A percentile compares a stretch with the other conserved stretches of the same genome.
These are phyloP conservation scores for Monochamus alternatus DNA, from an alignment of 2,888 invertebrate genomes.

Conservation along the genomic window DNA sequence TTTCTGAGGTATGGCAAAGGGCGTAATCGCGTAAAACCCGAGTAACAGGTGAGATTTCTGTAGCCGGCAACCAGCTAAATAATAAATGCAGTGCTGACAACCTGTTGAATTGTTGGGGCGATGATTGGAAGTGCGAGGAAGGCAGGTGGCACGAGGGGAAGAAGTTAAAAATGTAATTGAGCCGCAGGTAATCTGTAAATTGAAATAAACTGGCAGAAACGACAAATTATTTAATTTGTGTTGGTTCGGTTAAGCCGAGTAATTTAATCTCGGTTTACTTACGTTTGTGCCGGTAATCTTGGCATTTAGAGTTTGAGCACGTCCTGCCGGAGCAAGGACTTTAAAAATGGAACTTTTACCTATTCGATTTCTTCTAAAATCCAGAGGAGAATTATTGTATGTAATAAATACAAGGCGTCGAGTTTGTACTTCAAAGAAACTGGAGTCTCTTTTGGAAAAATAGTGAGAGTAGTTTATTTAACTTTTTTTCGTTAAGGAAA, in stretches of 20 bases:
- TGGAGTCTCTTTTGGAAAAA: no score
- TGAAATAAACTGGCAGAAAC: conserved; percentile 60
- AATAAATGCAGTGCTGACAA: conserved; percentile 64
- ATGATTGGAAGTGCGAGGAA: conserved; percentile 35
- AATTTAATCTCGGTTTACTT: conserved; percentile 56
- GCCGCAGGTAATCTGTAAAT: conserved; percentile 60
- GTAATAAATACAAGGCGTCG: no score
- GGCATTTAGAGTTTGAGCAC: conserved; percentile 41
- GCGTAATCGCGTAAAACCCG: conserved; percentile 17
- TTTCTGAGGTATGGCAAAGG: background rate
- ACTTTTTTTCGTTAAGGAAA: no score
- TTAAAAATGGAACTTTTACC: conserved; percentile 25
- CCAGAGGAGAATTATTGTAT: no score
- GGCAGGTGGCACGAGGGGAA: conserved; percentile 30
- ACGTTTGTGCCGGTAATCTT: conserved; percentile 43
- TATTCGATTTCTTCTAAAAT: background rate
- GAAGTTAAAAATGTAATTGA: conserved; percentile 59
- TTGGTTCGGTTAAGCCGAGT: conserved; percentile 57
- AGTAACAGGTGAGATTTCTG: conserved; percentile 33
- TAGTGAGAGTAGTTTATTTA: no score
- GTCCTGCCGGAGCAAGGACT: conserved; percentile 25
- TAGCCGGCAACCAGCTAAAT: conserved; percentile 54
- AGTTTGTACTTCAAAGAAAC: no score
- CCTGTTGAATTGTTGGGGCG: conserved; percentile 66
- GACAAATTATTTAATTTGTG: conserved; percentile 63